These are phyloP conservation scores for Synergus laeviventris DNA, from an alignment of 2,888 invertebrate genomes.

Conservation along the genomic window DNA sequence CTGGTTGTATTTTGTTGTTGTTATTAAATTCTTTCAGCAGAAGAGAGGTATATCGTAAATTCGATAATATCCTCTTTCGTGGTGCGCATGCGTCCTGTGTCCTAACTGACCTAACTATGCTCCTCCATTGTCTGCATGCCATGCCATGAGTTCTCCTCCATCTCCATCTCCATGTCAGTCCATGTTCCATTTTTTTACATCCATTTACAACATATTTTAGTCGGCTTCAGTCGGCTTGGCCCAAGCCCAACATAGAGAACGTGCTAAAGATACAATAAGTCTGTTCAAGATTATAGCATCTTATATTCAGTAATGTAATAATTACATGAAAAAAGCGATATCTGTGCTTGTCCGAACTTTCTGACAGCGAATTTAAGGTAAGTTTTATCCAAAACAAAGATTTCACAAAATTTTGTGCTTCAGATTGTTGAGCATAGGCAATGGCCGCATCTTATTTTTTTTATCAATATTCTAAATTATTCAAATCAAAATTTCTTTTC, in stretches of 20 bases:
- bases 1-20: too few species aligned
- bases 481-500: not conserved
- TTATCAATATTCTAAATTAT: not conserved
- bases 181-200: conserved; percentile 19
- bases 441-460: conserved; percentile 32
- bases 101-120: too few species aligned
- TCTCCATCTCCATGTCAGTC: too few species aligned
- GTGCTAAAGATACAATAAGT: not conserved
- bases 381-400: not conserved
- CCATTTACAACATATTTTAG: not conserved
- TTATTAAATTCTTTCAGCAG: too few species aligned
- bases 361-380: not conserved
- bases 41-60: not conserved
- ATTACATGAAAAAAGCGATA: not conserved
- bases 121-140: too few species aligned
- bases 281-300: not conserved
- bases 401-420: not conserved
- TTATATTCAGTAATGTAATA: conserved; percentile 11
- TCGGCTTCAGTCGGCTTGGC: not conserved
- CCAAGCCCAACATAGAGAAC: too few species aligned
- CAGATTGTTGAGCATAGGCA: not conserved
- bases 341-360: not conserved
- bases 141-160: too few species aligned
- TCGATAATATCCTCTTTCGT: not conserved
- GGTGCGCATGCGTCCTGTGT: not conserved